A percentile compares a stretch with the other conserved stretches of the same genome.
Conservation (phyloP, 2,888 invertebrate species). For the Drosophila leonis region DNA sequence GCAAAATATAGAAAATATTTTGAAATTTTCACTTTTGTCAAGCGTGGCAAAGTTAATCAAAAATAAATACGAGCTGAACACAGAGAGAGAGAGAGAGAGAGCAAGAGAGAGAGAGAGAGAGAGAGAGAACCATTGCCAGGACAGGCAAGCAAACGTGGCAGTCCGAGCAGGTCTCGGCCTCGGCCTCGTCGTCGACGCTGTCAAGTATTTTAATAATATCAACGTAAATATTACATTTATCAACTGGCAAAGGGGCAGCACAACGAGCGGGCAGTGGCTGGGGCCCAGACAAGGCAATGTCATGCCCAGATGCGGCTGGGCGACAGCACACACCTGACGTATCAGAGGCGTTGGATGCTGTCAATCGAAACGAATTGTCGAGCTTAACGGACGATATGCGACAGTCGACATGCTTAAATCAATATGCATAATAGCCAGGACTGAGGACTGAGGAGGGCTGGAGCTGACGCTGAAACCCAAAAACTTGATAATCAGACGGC, state of each 20-base stretch:
- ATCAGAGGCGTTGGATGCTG: constrained; percentile 24
- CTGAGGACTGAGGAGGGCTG: no score
- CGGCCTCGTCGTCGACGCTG: constrained; percentile 23
- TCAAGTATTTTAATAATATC: constrained; percentile 65
- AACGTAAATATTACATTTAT: constrained; percentile 67
- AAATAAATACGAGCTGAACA: constrained; percentile 47
- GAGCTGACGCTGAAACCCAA: background rate
- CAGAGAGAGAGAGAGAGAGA: background rate
- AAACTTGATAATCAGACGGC: constrained; percentile 24
- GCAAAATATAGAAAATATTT: background rate
- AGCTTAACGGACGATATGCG: constrained; percentile 10
- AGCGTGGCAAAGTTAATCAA: constrained; percentile 52
- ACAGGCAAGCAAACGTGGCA: background rate
- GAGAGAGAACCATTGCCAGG: background rate
- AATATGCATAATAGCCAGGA: constrained; percentile 42
- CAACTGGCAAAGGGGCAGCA: constrained; percentile 39
- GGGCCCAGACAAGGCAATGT: constrained; percentile 31
- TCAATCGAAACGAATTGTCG: constrained; percentile 32
- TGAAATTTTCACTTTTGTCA: background rate
- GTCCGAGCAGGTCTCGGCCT: background rate
- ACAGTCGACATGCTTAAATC: constrained; percentile 29
- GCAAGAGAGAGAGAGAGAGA: background rate
- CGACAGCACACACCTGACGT: constrained; percentile 30
- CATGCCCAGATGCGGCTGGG: constrained; percentile 44
- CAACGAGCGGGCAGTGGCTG: background rate